Evolutionary conservation across 2,888 invertebrate species (phyloP), one percentile per base, ranked within the genome.

Genomic region (Chrysomela aeneicollis): DNA sequence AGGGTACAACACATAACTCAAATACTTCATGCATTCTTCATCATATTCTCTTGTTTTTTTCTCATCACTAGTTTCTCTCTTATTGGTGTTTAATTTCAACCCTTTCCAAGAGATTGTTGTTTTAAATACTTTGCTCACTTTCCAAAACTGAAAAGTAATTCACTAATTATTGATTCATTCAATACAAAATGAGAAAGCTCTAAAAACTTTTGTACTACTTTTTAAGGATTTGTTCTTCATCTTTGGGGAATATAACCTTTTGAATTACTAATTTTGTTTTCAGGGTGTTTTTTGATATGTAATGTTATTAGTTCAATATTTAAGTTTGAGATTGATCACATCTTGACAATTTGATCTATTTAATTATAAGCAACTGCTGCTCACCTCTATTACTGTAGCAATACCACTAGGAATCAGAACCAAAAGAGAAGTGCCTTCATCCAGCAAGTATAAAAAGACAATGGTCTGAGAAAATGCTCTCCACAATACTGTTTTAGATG

Each of bases 391-490:
- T 0, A 97, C 62, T 12, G 92, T 89, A 59, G 93, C 94, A 68
- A 98, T 88, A 15, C 92, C 94, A 19, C 93, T 88, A 0, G 98
- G 98, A 46, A 95, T 85, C 0, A 97, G 82, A 42, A 99, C 92
- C 52, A 99, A 83, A 67, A 97, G 81, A 6, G 97, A 97, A 0
- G 98, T 95, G 71, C 93, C 90, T 82, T 97, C 94, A 77, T 99
- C 97, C 72, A 95, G 75, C 21, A 99, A 86, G 81, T 97, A 98
- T 50, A 98, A 85, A 82, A 98, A 96, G 73, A 99, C 91, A 30
- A 99, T 87, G 21, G 90, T 85, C 82, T 96, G 95, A 57, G 97
- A 97, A 81, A 98, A 93, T 1, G 94, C 94, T 59, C 97, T 87
- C 98, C 98, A 99, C 37, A 96, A 79, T 22, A 98, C 92, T 0